Evolutionary conservation across 2,797 vertebrate species (phyloP).

Genomic region (Cuculus canorus): DNA sequence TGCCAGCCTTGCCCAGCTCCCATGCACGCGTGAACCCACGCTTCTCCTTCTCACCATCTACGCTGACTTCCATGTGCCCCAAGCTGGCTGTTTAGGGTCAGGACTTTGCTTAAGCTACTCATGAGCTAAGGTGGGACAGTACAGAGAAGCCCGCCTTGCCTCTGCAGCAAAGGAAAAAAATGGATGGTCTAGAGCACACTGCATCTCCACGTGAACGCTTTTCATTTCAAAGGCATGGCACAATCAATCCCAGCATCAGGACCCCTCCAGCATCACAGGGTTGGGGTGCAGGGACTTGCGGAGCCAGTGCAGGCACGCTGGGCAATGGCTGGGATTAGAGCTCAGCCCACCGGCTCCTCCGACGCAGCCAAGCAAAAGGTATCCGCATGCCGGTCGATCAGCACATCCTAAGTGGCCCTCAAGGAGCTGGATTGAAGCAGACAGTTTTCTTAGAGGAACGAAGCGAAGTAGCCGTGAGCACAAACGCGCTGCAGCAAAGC

Average conservation of each 20-base stretch:
- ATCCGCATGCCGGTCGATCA: fast-evolving
- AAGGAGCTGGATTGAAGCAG: neutral
- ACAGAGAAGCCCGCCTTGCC: too few species aligned
- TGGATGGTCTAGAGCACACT: fast-evolving
- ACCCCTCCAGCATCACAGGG: neutral
- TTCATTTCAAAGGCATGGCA: neutral
- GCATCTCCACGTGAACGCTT: fast-evolving
- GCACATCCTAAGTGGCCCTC: neutral
- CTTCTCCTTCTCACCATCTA: neutral
- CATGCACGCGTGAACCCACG: neutral
- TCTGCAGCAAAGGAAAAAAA: neutral
- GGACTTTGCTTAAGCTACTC: neutral
- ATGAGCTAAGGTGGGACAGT: neutral
- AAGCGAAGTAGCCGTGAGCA: neutral
- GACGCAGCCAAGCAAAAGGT: neutral
- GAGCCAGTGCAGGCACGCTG: neutral
- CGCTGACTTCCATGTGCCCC: fast-evolving
- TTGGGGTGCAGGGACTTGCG: fast-evolving
- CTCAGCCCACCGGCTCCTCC: neutral
- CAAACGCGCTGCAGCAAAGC: neutral
- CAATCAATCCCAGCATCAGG: neutral
- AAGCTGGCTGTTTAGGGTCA: neutral
- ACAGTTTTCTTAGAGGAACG: fast-evolving
- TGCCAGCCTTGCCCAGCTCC: slow-evolving; percentile 15
- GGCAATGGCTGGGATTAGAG: neutral